Percentiles rank a stretch among this genome's conserved stretches.
Conservation (phyloP, 2,113 vertebrate species). For the Theropithecus gelada region DNA sequence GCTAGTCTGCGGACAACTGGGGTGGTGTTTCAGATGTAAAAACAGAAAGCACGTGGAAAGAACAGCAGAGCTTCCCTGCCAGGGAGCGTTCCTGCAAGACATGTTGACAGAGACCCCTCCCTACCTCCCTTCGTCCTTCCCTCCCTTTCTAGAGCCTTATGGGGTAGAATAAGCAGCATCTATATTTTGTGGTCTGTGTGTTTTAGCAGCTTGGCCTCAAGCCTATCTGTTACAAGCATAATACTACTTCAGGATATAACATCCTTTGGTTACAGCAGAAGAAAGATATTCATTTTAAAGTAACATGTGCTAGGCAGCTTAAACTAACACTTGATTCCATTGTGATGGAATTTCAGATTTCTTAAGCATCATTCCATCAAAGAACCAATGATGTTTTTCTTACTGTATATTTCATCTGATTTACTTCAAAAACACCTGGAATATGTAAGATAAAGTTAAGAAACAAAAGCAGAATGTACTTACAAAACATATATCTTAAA, state of each 20-base stretch:
- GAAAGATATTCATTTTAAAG: neutral
- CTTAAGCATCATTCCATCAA: neutral
- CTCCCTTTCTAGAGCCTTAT: too few species aligned
- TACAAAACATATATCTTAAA: neutral
- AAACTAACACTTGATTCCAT: neutral
- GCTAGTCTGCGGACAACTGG: neutral
- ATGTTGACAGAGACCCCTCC: too few species aligned
- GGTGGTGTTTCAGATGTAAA: neutral
- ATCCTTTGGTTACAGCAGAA: neutral
- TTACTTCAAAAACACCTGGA: neutral
- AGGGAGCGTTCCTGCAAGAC: neutral
- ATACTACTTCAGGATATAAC: neutral
- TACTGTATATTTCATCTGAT: neutral
- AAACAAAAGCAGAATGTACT: neutral
- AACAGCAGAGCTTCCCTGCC: too few species aligned
- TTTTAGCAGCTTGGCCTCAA: neutral
- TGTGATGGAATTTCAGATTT: neutral
- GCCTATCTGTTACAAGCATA: neutral
- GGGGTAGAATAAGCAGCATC: neutral
- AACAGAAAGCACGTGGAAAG: neutral
- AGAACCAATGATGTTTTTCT: neutral
- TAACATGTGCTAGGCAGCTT: neutral
- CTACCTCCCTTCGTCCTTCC: too few species aligned
- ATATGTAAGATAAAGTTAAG: neutral
- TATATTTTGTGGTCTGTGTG: neutral